Base-by-base conservation (phyloP, 2,113 vertebrate species). In the Columba livia region DNA sequence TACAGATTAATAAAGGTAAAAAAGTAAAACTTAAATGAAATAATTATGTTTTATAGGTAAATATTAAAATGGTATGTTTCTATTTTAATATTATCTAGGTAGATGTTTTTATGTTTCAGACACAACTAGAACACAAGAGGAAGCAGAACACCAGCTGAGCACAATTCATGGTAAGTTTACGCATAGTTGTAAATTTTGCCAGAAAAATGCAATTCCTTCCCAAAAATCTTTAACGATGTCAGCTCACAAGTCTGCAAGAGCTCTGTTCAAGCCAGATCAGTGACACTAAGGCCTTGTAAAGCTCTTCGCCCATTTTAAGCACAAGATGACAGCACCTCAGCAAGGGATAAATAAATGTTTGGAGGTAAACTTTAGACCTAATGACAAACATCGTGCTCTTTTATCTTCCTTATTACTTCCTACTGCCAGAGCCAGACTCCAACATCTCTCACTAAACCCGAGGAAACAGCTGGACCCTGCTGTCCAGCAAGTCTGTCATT, bases 1-100 rank as follows among this genome's bases (percentile, higher is more conserved):
- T 99, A 91, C 50, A 97, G 91, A 72, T 79, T 82, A 88, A 66
- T 86, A 48, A 96, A 89, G 61, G 61, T 18, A 94, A 89, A 53
- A 69, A 8, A 56, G 11, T 10, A 51, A 77, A 71, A 53, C 9
- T 40, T 24, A 50, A 31, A 51, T 32, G 5, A 83, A 89, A 32
- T 12, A 47, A 47, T 14, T 42, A 17, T 1, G 12, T 15, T 80
- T 79, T 24, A 42, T 4, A 67, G 28, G 14, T 24, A 60, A 67
- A 56, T 8, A 17, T 75, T 29, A 42, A 88, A 65, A 69, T 2
- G 0, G 5, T 4, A 23, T 7, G 6, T 51, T 84, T 64, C 12
- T 28, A 31, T 48, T 62, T 56, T 29, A 74, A 29, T 28, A n/a
- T 28, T 36, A 29, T 3, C 31, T 34, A 32, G 4, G 13, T 17